Evolutionary conservation across 2,113 vertebrate species (phyloP).

Genomic region (Hirundichthys speculiger): DNA sequence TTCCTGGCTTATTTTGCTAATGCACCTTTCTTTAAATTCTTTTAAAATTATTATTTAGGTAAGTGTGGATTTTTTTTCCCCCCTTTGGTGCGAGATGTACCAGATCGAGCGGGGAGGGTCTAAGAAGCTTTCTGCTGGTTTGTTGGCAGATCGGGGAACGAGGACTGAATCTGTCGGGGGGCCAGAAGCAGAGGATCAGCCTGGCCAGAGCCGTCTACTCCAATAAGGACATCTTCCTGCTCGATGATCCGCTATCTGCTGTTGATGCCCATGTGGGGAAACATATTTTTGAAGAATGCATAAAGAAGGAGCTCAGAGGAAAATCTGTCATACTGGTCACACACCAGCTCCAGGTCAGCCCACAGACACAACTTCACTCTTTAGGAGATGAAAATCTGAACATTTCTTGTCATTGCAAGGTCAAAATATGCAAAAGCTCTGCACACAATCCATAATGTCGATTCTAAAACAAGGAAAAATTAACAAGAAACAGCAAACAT

Average conservation of each 20-base stretch:
- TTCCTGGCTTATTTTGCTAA: too few relatives aligned
- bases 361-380: accelerated
- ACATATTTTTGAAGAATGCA: conserved; percentile 83
- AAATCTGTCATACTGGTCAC: conserved; percentile 83
- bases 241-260: conserved; percentile 84
- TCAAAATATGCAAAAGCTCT: too few relatives aligned
- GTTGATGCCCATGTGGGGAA: conserved; percentile 84
- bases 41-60: too few relatives aligned
- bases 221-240: conserved; percentile 78
- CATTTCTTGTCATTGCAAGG: not conserved
- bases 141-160: conserved; percentile 79
- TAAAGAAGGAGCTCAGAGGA: conserved; percentile 77
- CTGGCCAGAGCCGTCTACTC: conserved; percentile 83
- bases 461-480: too few relatives aligned
- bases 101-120: too few relatives aligned
- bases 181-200: conserved; percentile 84
- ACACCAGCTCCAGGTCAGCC: conserved; percentile 83
- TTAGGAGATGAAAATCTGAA: not conserved
- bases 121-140: conserved; percentile 9
- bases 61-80: too few relatives aligned
- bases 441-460: too few relatives aligned
- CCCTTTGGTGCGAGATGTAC: too few relatives aligned
- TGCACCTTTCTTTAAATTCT: too few relatives aligned
- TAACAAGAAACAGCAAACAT: too few relatives aligned
- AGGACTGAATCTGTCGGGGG: conserved; percentile 83